Evolutionary conservation across 2,888 invertebrate genomes (phyloP), one percentile per base, ranked within the genome.

Genomic region (Dasysyrphus albostriatus): DNA sequence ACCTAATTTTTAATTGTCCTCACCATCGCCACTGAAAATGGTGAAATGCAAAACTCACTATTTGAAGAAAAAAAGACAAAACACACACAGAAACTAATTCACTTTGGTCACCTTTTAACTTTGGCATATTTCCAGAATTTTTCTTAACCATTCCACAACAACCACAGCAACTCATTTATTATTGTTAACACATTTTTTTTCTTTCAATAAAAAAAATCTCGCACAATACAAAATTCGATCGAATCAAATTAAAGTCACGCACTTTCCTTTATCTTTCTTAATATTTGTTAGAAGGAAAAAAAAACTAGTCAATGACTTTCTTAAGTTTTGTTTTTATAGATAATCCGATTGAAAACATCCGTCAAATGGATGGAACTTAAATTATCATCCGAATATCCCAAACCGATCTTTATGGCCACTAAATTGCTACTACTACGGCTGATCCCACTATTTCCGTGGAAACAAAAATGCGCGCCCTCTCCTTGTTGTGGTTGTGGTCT

Each of bases 361-460:
- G 78, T 61, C 70, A 65, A 87, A 54, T 14, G n/a, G 61, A 29
- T 32, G 24, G 24, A 78, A 65, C 75, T n/a, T 78, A 59, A 44
- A 74, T 24, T 51, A 75, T 63, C 49, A 67, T 49, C 47, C 74
- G 42, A 12, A 67, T 39, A 67, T 75, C 70, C 54, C 77, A 83
- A 87, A 78, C 83, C 87, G 87, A 87, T 87, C 87, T 87, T 87
- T 87, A 79, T 87, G 83, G 78, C 83, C 87, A 87, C 87, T 87
- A 87, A 87, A 87, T 83, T 39, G 87, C 75, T 87, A 87, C 87
- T 87, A 82, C 81, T 47, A 32, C 59, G 39, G 7, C 5, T 75
- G 75, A 72, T 79, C 70, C 59, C 69, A 83, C 78, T 75, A 87
- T 75, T 78, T 83, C 65, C 65, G 83, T 73, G 74, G 83, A 74